Base-by-base conservation (phyloP, 2,888 invertebrate genomes). In the Dione juno region DNA sequence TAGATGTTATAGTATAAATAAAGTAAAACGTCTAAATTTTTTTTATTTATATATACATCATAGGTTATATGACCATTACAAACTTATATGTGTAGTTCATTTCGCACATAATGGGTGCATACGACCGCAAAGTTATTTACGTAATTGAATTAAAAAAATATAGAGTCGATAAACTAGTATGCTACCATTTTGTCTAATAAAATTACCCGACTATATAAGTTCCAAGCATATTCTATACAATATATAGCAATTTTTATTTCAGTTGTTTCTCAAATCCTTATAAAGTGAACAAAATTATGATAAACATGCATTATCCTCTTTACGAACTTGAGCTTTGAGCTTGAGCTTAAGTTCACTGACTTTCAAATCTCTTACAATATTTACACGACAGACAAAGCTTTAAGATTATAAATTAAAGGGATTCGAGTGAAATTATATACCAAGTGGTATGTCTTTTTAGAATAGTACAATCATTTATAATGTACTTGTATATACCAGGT, bases 211-310 rank as follows among this genome's bases (percentile, higher is more conserved):
- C 48, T 50, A 16, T 19, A 50, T 50, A 50, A 19, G 10, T 16
- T 50, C 11, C 16, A 9, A 50, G 10, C 50, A 19, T 16, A 19
- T 16, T n/a, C 16, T 50, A 50, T 16, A 50, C 50, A 19, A 16
- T 50, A 50, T 16, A 19, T 19, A 19, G 9, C 16, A 16, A 16
- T 19, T 50, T 19, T 50, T 16, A 16, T 50, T 50, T 19, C 50
- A 50, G 10, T 50, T 16, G 10, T 50, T 50, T 19, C 11, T 8
- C 50, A 35, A 57, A 57, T 16, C 16, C 37, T n/a, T 37, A 57
- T 57, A 57, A 57, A 16, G 57, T 57, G 43, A 28, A 58, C 16
- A 58, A 41, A 45, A 61, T 28, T 45, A 43, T 28, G 28, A 13
- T 21, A 21, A 28, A 21, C 43, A 43, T 6, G 28, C 61, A 28